Evolutionary conservation across 2,113 vertebrate species (phyloP).

Genomic region (Ciconia stormi): DNA sequence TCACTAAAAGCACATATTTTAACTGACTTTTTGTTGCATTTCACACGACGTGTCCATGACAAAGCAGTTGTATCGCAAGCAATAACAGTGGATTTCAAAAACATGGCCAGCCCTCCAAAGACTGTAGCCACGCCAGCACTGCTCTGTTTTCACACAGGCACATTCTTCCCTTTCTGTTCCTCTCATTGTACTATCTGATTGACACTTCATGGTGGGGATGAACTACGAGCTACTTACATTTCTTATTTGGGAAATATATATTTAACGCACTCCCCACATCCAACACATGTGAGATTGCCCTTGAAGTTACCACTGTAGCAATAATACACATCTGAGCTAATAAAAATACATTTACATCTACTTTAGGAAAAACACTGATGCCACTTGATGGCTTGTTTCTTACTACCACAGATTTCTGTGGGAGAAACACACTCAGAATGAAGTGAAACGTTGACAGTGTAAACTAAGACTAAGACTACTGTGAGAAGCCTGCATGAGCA

Average conservation of each 20-base stretch:
- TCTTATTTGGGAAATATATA: neutral
- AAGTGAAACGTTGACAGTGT: neutral
- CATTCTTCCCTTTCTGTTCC: neutral
- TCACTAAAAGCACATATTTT: neutral
- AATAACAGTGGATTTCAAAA: neutral
- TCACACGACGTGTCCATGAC: neutral
- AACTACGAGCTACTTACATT: neutral
- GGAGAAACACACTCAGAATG: neutral
- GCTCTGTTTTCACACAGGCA: neutral
- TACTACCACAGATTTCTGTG: neutral
- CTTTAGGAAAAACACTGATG: neutral
- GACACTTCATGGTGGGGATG: fast-evolving
- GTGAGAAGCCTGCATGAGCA: neutral
- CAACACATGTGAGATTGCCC: neutral
- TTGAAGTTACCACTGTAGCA: neutral
- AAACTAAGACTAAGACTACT: neutral
- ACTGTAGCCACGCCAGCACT: neutral
- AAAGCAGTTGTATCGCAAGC: neutral
- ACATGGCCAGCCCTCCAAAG: neutral
- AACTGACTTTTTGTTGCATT: neutral
- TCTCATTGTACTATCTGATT: neutral
- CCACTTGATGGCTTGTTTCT: neutral
- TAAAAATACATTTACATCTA: neutral
- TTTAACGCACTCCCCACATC: neutral
- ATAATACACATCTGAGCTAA: neutral